Evolutionary conservation across 2,888 invertebrate genomes (phyloP).

Genomic region (Ophion slaviceki): DNA sequence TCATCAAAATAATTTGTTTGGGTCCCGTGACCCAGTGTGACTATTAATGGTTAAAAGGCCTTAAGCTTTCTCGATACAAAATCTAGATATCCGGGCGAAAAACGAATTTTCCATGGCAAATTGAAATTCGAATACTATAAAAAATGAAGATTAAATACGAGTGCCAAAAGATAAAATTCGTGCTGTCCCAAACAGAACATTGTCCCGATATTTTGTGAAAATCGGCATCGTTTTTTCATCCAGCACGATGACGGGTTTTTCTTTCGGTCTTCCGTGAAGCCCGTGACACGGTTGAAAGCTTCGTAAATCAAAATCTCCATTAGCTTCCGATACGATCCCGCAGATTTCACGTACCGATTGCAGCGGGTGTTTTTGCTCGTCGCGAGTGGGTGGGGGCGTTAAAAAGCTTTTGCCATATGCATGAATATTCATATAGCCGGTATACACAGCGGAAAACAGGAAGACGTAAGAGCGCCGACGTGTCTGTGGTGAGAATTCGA

Average conservation of each 20-base stretch:
- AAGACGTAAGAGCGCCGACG: neutral
- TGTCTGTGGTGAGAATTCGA: constrained; percentile 24
- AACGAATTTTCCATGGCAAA: too few relatives aligned
- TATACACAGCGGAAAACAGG: constrained; percentile 6
- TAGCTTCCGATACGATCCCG: neutral
- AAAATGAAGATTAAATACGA: too few relatives aligned
- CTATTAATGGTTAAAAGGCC: too few relatives aligned
- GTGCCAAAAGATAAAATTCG: too few relatives aligned
- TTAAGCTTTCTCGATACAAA: too few relatives aligned
- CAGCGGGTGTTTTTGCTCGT: constrained; percentile 12
- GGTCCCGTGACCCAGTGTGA: too few relatives aligned
- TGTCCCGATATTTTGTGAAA: too few relatives aligned
- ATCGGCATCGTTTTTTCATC: neutral
- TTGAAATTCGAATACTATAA: too few relatives aligned
- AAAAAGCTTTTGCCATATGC: constrained; percentile 34
- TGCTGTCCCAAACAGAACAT: too few relatives aligned
- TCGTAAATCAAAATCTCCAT: constrained; percentile 5
- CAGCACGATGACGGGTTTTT: neutral
- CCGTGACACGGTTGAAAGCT: neutral
- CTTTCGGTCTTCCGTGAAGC: neutral
- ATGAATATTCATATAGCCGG: constrained; percentile 16
- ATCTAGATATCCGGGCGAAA: too few relatives aligned
- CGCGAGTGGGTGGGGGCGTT: neutral
- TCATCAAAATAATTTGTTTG: too few relatives aligned
- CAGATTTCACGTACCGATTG: constrained; percentile 31